Percentiles rank a stretch among this genome's conserved stretches.
These are phyloP conservation scores for Miichthys miiuy DNA, from an alignment of 2,797 vertebrate genomes.

Conservation along the genomic window DNA sequence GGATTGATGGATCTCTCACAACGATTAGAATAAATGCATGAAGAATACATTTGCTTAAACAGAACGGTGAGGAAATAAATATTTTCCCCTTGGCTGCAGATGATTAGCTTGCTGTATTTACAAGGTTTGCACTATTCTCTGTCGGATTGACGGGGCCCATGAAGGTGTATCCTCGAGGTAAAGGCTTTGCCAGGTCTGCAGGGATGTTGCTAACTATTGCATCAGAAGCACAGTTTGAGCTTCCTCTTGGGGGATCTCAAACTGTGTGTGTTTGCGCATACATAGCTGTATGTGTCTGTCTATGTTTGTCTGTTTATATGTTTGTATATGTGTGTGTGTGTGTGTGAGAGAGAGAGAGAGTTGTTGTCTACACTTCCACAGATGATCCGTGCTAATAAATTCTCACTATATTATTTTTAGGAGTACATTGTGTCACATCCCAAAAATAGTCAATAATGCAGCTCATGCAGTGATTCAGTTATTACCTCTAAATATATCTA, in stretches of 20 bases:
- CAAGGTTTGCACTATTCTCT: slow-evolving; percentile 48
- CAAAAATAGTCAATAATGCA: slow-evolving; percentile 77
- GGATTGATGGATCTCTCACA: neutral
- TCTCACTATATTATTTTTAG: slow-evolving; percentile 75
- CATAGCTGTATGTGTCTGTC: slow-evolving; percentile 13
- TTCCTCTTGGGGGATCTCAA: slow-evolving; percentile 64
- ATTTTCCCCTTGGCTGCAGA: slow-evolving; percentile 39
- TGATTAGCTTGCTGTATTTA: slow-evolving; percentile 50
- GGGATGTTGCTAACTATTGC: slow-evolving; percentile 84
- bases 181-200: slow-evolving; percentile 61
- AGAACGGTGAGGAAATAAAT: slow-evolving; percentile 9
- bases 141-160: slow-evolving; percentile 28
- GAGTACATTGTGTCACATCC: slow-evolving; percentile 70
- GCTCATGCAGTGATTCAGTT: slow-evolving; percentile 67
- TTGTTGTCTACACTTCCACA: slow-evolving; percentile 60
- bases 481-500: slow-evolving; percentile 76
- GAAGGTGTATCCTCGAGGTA: slow-evolving; percentile 65
- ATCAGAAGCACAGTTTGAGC: slow-evolving; percentile 79
- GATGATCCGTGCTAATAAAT: slow-evolving; percentile 67
- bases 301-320: slow-evolving; percentile 20
- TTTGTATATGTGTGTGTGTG: slow-evolving; percentile 18
- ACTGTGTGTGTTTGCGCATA: slow-evolving; percentile 26
- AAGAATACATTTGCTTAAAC: slow-evolving; percentile 9
- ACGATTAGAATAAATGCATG: slow-evolving; percentile 1
- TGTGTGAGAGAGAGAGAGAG: slow-evolving; percentile 45